Base-by-base conservation (phyloP, 2,888 invertebrate genomes). In the Notodonta ziczac region DNA sequence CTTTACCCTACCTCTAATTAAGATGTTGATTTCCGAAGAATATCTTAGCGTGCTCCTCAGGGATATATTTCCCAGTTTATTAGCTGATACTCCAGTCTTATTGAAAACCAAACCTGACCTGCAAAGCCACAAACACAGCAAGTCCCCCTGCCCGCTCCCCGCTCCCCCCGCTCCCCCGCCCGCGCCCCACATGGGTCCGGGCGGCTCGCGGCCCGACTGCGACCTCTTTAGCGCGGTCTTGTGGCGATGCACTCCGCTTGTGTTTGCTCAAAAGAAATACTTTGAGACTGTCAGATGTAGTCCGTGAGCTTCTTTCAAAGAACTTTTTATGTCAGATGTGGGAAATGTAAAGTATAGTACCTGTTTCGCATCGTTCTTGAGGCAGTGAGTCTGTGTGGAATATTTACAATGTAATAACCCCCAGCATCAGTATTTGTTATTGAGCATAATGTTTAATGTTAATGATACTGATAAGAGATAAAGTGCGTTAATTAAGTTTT, bases 211-310 rank as follows among this genome's bases (percentile, higher is more conserved):
- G 46, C 16, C 35, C 50, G 16, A 24, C n/a, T 1, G 52, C 32
- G 52, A 52, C 52, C 52, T 52, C 32, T 35, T 52, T 32, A 12
- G 32, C 32, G 52, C 32, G 52, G 52, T 52, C 32, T 32, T 50
- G 16, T n/a, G 16, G 16, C 32, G 52, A 32, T 32, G 52, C 52
- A 52, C 50, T 51, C 24, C 51, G 24, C 16, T 50, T 32, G 52
- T 32, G 52, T 52, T 52, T 32, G 12, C 52, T 52, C 52, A 24
- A 32, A 50, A 52, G 52, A 52, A 52, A 52, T 52, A 52, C 52
- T 52, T 52, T 52, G 32, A 52, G 52, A 32, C 50, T 16, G 46
- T 46, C 46, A 46, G 46, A 46, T 46, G 46, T 46, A 46, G 46
- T 46, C 13, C 48, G 50, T 4, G 13, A 52, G 52, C 13, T 24